A percentile compares a stretch with the other conserved stretches of the same genome.
These are phyloP conservation scores for Drosophila macrospina DNA, from an alignment of 2,888 invertebrate genomes.

Conservation along the genomic window DNA sequence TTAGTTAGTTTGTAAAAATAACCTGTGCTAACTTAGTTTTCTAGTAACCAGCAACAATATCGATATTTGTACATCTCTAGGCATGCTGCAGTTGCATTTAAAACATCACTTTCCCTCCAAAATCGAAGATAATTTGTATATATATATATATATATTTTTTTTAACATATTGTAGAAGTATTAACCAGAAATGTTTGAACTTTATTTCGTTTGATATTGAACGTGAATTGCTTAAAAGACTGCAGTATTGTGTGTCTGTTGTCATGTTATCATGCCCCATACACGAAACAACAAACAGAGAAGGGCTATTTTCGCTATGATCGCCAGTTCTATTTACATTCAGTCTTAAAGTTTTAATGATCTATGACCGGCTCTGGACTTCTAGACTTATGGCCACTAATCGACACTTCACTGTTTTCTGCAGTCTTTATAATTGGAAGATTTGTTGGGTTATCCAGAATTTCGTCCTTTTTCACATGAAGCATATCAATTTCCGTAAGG, in stretches of 20 bases:
- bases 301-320: constrained; percentile 24
- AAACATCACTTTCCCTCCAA: neutral
- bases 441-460: constrained; percentile 58
- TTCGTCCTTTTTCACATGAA: constrained; percentile 82
- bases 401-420: constrained; percentile 32
- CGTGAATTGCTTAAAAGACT: constrained; percentile 36
- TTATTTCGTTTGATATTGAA: constrained; percentile 38
- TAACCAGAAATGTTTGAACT: constrained; percentile 48
- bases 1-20: no score
- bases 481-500: constrained; percentile 83
- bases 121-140: neutral
- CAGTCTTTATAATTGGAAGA: constrained; percentile 36
- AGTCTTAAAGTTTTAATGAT: constrained; percentile 43
- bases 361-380: constrained; percentile 26
- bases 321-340: constrained; percentile 38
- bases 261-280: constrained; percentile 30
- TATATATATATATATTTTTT: neutral
- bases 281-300: constrained; percentile 46
- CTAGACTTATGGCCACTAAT: constrained; percentile 16
- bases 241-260: constrained; percentile 24
- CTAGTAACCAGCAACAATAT: no score
- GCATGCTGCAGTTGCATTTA: neutral
- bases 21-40: no score
- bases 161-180: constrained; percentile 26
- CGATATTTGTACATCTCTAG: neutral